These are phyloP conservation scores for Euplagia quadripunctaria DNA, from an alignment of 2,888 invertebrate genomes.

Conservation along the genomic window DNA sequence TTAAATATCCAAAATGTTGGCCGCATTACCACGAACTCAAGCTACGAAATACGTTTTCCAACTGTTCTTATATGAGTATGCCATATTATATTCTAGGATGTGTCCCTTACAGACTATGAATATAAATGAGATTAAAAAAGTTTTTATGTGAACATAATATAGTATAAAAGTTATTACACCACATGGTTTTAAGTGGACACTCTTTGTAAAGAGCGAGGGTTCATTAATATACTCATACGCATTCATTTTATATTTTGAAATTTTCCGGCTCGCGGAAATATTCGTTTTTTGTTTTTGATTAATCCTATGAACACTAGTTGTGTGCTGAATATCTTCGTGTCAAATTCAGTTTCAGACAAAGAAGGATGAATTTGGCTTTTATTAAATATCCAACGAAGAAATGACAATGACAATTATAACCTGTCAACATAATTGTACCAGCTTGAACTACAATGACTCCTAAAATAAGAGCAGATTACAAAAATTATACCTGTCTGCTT, in stretches of 20 bases:
- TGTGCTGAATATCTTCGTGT: neutral
- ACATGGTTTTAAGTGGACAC: constrained; percentile 11
- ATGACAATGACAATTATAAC: no score
- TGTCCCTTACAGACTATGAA: constrained; percentile 62
- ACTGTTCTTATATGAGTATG: constrained; percentile 36
- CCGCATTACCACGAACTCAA: constrained; percentile 2
- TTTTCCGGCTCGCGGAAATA: neutral
- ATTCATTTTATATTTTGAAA: neutral
- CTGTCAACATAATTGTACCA: no score
- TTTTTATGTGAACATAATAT: constrained; percentile 56
- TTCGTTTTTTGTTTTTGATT: neutral
- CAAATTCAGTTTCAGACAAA: neutral
- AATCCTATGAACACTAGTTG: neutral
- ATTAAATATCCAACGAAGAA: neutral
- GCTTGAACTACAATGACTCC: no score
- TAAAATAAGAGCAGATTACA: no score
- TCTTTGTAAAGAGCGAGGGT: neutral
- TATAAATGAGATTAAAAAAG: constrained; percentile 71
- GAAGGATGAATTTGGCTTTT: neutral
- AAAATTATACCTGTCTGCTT: neutral
- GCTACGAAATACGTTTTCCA: constrained; percentile 17
- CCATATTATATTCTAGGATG: constrained; percentile 62
- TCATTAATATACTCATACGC: neutral
- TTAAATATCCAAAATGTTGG: neutral
- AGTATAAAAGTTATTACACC: constrained; percentile 36